phyloP scores from a whole-genome alignment of 2,113 vertebrate genomes.

The Nymphicus hollandicus region DNA sequence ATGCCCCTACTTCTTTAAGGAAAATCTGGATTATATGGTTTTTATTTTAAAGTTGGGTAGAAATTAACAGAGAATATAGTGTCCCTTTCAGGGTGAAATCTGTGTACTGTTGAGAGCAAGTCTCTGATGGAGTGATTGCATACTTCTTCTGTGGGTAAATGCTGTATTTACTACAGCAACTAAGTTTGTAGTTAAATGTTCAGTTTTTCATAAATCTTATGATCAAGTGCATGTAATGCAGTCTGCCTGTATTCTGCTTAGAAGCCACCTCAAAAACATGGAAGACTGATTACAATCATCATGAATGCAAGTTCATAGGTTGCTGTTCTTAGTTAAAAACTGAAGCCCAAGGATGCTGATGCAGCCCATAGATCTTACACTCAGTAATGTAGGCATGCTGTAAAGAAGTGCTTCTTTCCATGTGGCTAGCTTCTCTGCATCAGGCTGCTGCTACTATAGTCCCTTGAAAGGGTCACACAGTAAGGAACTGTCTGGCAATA shows the following conservation, averaged over 20 bases:
- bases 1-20: background rate
- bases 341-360: background rate
- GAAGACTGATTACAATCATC: rapidly evolving
- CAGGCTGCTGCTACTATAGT: background rate
- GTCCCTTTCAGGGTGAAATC: background rate
- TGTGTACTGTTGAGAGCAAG: background rate
- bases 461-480: background rate
- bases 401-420: rapidly evolving
- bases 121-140: background rate
- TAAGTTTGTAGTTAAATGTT: background rate
- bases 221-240: background rate
- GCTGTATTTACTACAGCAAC: background rate
- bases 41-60: background rate
- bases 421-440: background rate
- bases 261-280: background rate
- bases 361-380: background rate
- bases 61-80: background rate
- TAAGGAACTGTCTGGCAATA: background rate
- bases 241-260: rapidly evolving
- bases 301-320: background rate
- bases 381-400: rapidly evolving
- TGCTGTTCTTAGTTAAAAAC: background rate
- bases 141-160: background rate
- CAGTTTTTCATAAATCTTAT: background rate
- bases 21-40: background rate